These are phyloP conservation scores for Cariama cristata DNA, from an alignment of 2,113 vertebrate genomes.

Conservation along the genomic window DNA sequence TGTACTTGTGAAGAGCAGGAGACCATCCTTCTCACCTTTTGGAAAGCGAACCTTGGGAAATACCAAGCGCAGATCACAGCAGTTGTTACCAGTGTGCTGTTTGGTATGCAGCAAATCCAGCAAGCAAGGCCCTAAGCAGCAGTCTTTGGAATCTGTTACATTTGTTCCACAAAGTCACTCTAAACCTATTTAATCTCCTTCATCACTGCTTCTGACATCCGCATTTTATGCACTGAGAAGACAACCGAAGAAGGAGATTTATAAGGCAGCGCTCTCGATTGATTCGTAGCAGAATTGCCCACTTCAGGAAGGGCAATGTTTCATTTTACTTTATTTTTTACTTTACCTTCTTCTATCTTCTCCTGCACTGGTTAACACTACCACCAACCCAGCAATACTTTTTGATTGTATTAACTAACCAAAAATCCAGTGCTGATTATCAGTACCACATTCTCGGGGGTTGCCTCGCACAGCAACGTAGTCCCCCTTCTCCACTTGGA, in stretches of 20 bases:
- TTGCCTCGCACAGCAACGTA: neutral
- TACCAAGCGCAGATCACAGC: neutral
- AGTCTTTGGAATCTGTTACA: slow-evolving; percentile 37
- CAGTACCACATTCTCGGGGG: neutral
- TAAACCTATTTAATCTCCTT: slow-evolving; percentile 60
- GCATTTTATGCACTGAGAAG: neutral
- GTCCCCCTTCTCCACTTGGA: neutral
- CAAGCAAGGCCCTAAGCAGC: neutral
- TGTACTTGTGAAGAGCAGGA: neutral
- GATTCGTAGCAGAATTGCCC: neutral
- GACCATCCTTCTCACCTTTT: neutral
- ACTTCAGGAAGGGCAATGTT: neutral
- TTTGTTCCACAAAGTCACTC: slow-evolving; percentile 59
- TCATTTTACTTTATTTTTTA: neutral
- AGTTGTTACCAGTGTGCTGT: neutral
- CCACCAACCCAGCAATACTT: neutral
- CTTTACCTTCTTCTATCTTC: neutral
- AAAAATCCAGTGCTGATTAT: neutral
- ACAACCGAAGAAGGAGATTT: slow-evolving; percentile 22
- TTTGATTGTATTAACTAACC: neutral
- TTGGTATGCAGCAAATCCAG: slow-evolving; percentile 1
- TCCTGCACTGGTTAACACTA: neutral
- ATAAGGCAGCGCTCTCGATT: neutral
- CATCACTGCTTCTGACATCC: slow-evolving; percentile 17
- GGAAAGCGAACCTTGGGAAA: neutral